Evolutionary conservation across 2,888 invertebrate species (phyloP).

Genomic region (Calephelis perditalis): DNA sequence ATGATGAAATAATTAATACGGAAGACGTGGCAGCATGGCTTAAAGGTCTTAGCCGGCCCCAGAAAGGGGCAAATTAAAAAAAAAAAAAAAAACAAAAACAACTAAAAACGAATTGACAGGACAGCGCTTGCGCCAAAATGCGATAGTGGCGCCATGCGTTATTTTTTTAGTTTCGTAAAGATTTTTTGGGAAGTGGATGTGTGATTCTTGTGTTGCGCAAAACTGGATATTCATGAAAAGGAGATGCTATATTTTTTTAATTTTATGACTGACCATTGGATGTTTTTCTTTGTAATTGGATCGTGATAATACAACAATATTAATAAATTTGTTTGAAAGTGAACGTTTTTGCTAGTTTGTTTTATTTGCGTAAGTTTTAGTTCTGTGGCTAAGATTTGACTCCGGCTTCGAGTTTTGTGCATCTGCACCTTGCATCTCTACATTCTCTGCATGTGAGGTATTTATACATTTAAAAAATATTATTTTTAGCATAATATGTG

Average conservation of each 20-base stretch:
- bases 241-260: constrained; percentile 59
- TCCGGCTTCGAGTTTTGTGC: constrained; percentile 31
- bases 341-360: constrained; percentile 52
- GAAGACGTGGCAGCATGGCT: no score
- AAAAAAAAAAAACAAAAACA: no score
- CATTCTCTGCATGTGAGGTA: constrained; percentile 19
- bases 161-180: constrained; percentile 58
- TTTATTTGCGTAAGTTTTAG: constrained; percentile 57
- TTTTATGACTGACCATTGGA: constrained; percentile 50
- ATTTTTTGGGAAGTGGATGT: constrained; percentile 48
- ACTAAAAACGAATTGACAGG: constrained; percentile 26
- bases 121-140: constrained; percentile 56
- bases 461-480: neutral
- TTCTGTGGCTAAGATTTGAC: constrained; percentile 67
- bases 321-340: constrained; percentile 40
- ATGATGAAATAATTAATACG: no score
- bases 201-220: constrained; percentile 45
- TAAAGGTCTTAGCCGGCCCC: no score
- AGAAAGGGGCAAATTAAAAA: no score
- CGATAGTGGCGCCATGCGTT: constrained; percentile 41
- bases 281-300: constrained; percentile 58
- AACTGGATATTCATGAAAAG: constrained; percentile 42
- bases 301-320: constrained; percentile 44
- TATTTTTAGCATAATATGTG: no score
- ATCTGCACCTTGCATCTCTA: constrained; percentile 16